Evolutionary conservation across 2,888 invertebrate species (phyloP).

Genomic region (Andrena chrysosceles): DNA sequence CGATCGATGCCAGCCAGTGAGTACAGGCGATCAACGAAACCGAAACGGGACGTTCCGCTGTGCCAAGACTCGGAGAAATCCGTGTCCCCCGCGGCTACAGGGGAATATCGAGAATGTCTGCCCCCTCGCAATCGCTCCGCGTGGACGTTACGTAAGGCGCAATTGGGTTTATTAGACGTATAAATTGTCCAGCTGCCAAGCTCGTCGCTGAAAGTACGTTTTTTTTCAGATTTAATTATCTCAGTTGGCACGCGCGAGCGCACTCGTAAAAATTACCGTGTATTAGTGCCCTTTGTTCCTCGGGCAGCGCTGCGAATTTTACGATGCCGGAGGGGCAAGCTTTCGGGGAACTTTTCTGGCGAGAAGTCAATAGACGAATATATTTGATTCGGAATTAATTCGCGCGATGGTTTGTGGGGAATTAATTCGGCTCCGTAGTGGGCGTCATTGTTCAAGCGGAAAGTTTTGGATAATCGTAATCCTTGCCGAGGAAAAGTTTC

Average conservation of each 20-base stretch:
- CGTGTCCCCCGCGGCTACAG: slow-evolving; percentile 2
- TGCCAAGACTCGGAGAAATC: slow-evolving; percentile 45
- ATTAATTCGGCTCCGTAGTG: too few species aligned
- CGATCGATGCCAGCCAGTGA: slow-evolving; percentile 60
- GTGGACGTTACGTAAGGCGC: slow-evolving; percentile 41
- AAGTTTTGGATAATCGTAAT: too few species aligned
- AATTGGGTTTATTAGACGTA: slow-evolving; percentile 56
- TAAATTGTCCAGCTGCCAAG: slow-evolving; percentile 51
- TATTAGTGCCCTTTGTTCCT: not conserved
- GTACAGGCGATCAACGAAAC: slow-evolving; percentile 39
- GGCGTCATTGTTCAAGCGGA: too few species aligned
- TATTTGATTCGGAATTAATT: too few species aligned
- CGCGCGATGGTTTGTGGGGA: too few species aligned
- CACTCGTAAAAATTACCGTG: slow-evolving; percentile 33
- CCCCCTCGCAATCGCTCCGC: not conserved
- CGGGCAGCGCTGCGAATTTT: not conserved
- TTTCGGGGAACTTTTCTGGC: not conserved
- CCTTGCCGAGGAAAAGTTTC: too few species aligned
- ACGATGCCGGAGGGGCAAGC: not conserved
- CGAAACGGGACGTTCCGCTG: slow-evolving; percentile 25
- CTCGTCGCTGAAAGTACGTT: not conserved
- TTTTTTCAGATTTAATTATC: slow-evolving; percentile 43
- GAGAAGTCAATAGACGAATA: slow-evolving; percentile 2
- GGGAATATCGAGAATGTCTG: slow-evolving; percentile 39
- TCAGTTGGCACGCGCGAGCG: slow-evolving; percentile 26